phyloP scores from a whole-genome alignment of 1,140 invertebrate species.

The Dendrolimus punctatus region DNA sequence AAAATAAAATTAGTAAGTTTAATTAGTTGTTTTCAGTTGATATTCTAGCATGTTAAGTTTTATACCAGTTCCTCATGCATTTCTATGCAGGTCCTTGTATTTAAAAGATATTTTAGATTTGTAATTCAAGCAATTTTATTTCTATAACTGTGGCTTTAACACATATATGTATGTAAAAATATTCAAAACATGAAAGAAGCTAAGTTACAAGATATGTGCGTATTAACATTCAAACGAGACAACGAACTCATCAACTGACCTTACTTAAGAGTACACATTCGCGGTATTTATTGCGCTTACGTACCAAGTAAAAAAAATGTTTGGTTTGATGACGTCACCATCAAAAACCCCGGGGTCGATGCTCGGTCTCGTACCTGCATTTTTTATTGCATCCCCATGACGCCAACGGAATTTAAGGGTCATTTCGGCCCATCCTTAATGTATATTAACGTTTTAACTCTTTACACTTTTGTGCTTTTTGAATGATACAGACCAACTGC shows the following conservation, averaged over 20 bases:
- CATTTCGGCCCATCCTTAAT: not conserved
- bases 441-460: constrained; percentile 12
- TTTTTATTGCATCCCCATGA: constrained; percentile 63
- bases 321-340: constrained; percentile 46
- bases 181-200: not conserved
- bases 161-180: not conserved
- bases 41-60: no score
- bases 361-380: constrained; percentile 62
- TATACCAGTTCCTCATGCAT: no score
- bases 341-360: constrained; percentile 53
- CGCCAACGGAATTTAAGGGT: constrained; percentile 38
- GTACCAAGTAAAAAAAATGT: not conserved
- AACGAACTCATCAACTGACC: constrained; percentile 8
- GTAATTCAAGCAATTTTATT: no score
- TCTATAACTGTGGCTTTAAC: no score
- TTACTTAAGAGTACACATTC: constrained; percentile 16
- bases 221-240: constrained; percentile 5
- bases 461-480: not conserved
- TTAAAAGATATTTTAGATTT: no score
- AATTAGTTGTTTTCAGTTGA: no score
- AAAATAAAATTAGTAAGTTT: no score
- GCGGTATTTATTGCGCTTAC: constrained; percentile 27
- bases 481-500: no score
- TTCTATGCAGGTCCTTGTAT: no score
- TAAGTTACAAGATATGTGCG: no score